Conservation (phyloP, 1,140 invertebrate species). For the Gonatopus flavifemur region DNA sequence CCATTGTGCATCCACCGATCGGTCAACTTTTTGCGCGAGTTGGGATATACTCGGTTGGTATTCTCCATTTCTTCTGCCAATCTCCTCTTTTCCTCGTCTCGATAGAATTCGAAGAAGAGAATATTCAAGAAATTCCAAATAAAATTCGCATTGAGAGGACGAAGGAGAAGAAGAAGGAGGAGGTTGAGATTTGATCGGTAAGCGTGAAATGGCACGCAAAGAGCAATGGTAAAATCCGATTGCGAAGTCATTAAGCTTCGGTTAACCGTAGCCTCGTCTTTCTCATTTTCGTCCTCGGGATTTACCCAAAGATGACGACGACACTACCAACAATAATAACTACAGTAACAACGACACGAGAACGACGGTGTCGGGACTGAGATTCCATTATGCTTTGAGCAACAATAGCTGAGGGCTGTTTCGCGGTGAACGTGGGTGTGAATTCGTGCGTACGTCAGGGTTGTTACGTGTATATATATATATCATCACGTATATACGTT, state of each 20-base stretch:
- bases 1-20: no score
- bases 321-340: no score
- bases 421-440: slow-evolving; percentile 50
- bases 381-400: slow-evolving; percentile 59
- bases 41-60: no score
- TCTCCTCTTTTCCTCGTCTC: no score
- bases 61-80: no score
- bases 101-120: no score
- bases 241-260: slow-evolving; percentile 55
- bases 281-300: not conserved
- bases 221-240: slow-evolving; percentile 59
- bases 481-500: slow-evolving; percentile 49
- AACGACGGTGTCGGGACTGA: slow-evolving; percentile 35
- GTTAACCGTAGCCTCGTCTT: slow-evolving; percentile 37
- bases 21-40: no score
- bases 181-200: slow-evolving; percentile 36
- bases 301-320: no score
- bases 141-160: no score
- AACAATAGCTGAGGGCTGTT: slow-evolving; percentile 58
- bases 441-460: slow-evolving; percentile 49
- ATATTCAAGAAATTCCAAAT: no score
- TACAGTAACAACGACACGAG: slow-evolving; percentile 10
- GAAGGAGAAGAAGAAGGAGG: not conserved
- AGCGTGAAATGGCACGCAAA: slow-evolving; percentile 53
- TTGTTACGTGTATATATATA: no score